phyloP scores from a whole-genome alignment of 2,888 invertebrate species.

The Nebria salina region DNA sequence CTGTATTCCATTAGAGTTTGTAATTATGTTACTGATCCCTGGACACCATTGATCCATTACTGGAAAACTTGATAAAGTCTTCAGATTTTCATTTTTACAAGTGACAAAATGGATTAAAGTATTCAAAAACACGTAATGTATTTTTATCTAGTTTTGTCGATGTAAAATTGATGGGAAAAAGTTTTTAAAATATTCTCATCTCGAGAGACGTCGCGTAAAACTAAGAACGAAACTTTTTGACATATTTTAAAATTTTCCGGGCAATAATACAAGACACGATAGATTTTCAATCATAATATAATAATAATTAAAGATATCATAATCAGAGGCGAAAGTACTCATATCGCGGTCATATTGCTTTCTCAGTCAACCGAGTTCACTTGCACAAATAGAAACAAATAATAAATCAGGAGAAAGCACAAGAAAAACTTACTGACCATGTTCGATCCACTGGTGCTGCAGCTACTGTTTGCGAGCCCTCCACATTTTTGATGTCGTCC shows the following conservation, averaged over 20 bases:
- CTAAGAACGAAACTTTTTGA: neutral
- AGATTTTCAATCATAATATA: neutral
- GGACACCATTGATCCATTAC: neutral
- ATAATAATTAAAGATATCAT: neutral
- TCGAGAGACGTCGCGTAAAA: neutral
- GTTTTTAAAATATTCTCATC: neutral
- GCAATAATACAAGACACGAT: neutral
- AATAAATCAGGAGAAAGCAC: neutral
- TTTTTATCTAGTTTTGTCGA: neutral
- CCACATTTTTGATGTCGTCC: neutral
- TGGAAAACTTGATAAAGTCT: neutral
- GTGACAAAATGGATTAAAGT: too few species aligned
- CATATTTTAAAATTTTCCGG: neutral
- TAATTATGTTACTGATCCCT: neutral
- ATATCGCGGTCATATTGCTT: neutral
- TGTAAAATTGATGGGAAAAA: neutral
- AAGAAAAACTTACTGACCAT: slow-evolving; percentile 37
- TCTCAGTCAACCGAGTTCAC: neutral
- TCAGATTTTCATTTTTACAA: too few species aligned
- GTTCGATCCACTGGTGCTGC: slow-evolving; percentile 1
- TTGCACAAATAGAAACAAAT: neutral
- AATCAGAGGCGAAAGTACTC: neutral
- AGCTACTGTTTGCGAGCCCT: neutral
- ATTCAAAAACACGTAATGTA: neutral
- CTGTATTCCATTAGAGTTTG: neutral